phyloP scores from a whole-genome alignment of 2,888 invertebrate species.

The Ectemnius lituratus region DNA sequence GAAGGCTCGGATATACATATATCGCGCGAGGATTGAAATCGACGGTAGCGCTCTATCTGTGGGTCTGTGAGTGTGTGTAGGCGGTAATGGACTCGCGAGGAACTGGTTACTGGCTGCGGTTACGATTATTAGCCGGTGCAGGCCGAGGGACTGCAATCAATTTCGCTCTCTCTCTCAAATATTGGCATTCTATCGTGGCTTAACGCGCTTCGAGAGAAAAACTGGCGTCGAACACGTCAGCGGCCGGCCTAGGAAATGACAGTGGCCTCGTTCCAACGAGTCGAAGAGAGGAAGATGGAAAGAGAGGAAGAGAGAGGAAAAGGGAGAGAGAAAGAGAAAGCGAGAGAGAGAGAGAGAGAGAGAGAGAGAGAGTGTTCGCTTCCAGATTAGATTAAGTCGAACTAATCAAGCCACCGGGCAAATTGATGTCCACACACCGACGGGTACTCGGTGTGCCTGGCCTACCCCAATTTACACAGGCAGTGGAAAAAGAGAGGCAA shows the following conservation, averaged over 20 bases:
- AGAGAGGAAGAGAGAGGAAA: conserved; percentile 7
- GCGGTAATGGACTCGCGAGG: background rate
- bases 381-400: conserved; percentile 51
- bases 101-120: background rate
- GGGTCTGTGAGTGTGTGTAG: too few relatives aligned
- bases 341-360: background rate
- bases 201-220: background rate
- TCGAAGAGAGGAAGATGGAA: too few relatives aligned
- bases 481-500: conserved; percentile 25
- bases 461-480: conserved; percentile 40
- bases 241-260: background rate
- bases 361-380: conserved; percentile 34
- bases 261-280: background rate
- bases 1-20: too few relatives aligned
- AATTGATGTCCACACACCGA: conserved; percentile 41
- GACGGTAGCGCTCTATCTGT: too few relatives aligned
- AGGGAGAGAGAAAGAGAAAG: conserved; percentile 20
- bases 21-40: too few relatives aligned
- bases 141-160: conserved; percentile 1
- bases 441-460: conserved; percentile 8
- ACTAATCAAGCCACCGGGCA: conserved; percentile 49
- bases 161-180: conserved; percentile 8
- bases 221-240: background rate
- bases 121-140: conserved; percentile 2
- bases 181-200: background rate